phyloP scores from a whole-genome alignment of 2,888 invertebrate genomes.

The Crossocerus cetratus region DNA sequence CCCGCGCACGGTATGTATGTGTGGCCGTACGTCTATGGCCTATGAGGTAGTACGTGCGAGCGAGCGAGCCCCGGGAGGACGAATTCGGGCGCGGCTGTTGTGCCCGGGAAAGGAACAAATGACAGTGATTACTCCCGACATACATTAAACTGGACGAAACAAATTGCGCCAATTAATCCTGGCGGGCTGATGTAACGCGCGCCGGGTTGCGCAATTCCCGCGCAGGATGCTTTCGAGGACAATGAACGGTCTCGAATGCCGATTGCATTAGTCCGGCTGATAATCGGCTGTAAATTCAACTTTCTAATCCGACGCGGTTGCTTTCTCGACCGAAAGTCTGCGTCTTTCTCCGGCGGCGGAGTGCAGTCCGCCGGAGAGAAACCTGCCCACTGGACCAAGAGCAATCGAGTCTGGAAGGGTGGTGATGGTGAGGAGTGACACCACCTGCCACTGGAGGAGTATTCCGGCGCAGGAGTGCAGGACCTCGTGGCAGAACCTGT shows the following conservation, averaged over 20 bases:
- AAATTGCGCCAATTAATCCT: conserved; percentile 54
- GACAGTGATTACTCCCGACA: conserved; percentile 44
- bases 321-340: not conserved
- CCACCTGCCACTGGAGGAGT: conserved; percentile 31
- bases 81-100: conserved; percentile 53
- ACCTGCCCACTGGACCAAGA: too few relatives aligned
- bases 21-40: too few relatives aligned
- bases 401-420: too few relatives aligned
- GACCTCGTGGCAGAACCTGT: conserved; percentile 14
- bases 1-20: not conserved
- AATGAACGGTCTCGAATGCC: not conserved
- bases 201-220: conserved; percentile 28
- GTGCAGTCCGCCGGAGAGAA: too few relatives aligned
- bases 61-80: conserved; percentile 26
- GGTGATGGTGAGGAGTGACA: conserved; percentile 1
- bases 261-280: conserved; percentile 4
- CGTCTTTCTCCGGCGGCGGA: too few relatives aligned
- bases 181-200: conserved; percentile 12
- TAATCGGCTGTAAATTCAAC: conserved; percentile 16
- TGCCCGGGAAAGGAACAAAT: conserved; percentile 51
- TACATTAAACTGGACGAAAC: conserved; percentile 49
- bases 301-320: not conserved
- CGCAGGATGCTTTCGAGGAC: conserved; percentile 11
- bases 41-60: conserved; percentile 22
- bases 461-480: too few relatives aligned